Conservation (phyloP, 2,797 vertebrate genomes). For the Megalops cyprinoides region DNA sequence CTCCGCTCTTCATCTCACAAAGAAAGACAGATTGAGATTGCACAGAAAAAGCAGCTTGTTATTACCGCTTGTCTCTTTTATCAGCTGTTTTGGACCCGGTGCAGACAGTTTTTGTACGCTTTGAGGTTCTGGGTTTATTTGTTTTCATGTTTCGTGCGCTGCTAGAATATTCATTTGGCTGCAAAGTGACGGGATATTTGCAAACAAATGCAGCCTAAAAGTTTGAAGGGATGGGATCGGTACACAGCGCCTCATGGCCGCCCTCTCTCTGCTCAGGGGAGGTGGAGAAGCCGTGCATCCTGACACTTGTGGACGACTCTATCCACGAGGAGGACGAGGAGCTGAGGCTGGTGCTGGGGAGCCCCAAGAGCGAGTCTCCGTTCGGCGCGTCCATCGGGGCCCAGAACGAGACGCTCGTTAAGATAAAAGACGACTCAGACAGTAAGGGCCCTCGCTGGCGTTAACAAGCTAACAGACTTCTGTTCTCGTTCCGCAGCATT, state of each 20-base stretch:
- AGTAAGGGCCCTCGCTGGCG: constrained; percentile 75
- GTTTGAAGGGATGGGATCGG: not conserved
- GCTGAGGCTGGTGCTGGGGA: constrained; percentile 86
- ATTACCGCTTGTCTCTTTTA: not conserved
- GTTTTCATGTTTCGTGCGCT: no score
- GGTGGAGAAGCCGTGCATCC: constrained; percentile 80
- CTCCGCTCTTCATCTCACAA: not conserved
- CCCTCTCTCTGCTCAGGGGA: constrained; percentile 74
- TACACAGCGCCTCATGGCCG: not conserved
- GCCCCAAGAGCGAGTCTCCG: constrained; percentile 79
- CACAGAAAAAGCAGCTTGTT: not conserved
- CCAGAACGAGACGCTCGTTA: constrained; percentile 85
- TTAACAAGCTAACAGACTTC: not conserved
- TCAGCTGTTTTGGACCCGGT: not conserved
- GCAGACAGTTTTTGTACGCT: no score
- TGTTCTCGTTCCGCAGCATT: no score
- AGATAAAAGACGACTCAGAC: constrained; percentile 85
- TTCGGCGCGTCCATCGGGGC: constrained; percentile 86
- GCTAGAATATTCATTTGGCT: no score
- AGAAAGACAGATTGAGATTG: not conserved
- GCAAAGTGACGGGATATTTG: not conserved
- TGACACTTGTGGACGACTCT: constrained; percentile 83
- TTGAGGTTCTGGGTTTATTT: not conserved
- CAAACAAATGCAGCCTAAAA: not conserved
- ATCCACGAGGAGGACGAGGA: constrained; percentile 88